These are phyloP conservation scores for Lepeophtheirus salmonis DNA, from an alignment of 1,140 invertebrate genomes.

Conservation along the genomic window DNA sequence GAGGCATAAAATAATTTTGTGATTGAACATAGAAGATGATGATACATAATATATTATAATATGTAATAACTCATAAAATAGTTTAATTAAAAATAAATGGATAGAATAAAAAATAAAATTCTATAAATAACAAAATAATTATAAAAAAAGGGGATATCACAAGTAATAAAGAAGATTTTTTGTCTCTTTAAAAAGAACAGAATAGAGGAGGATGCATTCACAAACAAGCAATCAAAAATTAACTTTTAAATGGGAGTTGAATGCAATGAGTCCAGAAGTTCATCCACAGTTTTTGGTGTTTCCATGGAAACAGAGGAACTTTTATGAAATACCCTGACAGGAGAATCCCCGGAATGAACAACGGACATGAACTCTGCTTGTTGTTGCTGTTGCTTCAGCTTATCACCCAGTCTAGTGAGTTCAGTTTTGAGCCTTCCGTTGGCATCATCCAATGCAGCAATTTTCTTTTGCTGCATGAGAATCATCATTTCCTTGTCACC, in stretches of 20 bases:
- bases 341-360: neutral
- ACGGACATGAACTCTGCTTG: neutral
- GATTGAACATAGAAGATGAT: no score
- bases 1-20: no score
- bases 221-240: neutral
- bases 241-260: constrained; percentile 11
- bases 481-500: constrained; percentile 17
- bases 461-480: constrained; percentile 17
- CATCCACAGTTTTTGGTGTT: constrained; percentile 18
- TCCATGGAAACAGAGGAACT: neutral
- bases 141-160: no score
- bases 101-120: constrained; percentile 1
- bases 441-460: constrained; percentile 14
- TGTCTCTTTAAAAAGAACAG: no score
- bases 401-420: constrained; percentile 1
- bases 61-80: neutral
- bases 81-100: neutral
- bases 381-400: neutral
- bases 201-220: neutral
- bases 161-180: no score
- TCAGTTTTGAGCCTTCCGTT: constrained; percentile 8
- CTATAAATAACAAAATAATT: neutral
- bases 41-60: no score
- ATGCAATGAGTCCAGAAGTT: constrained; percentile 17
- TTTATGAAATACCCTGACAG: neutral